phyloP scores from a whole-genome alignment of 1,140 invertebrate species.

The Nymphalis io region DNA sequence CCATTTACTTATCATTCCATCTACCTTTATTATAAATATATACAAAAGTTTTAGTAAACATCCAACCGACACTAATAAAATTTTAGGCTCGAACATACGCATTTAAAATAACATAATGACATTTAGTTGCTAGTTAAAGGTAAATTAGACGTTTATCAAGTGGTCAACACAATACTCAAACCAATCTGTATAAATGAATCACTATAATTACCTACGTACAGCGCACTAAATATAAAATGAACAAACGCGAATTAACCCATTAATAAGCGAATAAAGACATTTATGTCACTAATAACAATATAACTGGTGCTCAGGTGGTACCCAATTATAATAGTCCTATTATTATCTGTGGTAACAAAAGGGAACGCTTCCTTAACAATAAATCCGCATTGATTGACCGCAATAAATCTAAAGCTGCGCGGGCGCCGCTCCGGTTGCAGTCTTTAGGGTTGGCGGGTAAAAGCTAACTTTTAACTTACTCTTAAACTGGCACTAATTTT shows the following conservation, averaged over 20 bases:
- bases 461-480: neutral
- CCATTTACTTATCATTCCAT: no score
- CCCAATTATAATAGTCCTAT: constrained; percentile 67
- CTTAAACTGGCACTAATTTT: neutral
- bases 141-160: neutral
- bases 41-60: no score
- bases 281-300: constrained; percentile 43
- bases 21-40: no score
- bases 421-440: constrained; percentile 55
- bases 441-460: constrained; percentile 44
- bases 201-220: constrained; percentile 16
- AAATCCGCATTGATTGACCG: constrained; percentile 78
- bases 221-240: constrained; percentile 15
- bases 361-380: constrained; percentile 70
- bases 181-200: constrained; percentile 1
- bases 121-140: no score
- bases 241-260: constrained; percentile 29
- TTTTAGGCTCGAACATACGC: no score
- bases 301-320: constrained; percentile 50
- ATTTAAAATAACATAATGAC: no score
- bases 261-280: constrained; percentile 42
- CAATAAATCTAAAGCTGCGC: constrained; percentile 69
- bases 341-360: constrained; percentile 64
- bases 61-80: no score
- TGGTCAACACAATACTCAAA: neutral